Conservation (phyloP, 2,113 vertebrate genomes). For the Mungos mungo region DNA sequence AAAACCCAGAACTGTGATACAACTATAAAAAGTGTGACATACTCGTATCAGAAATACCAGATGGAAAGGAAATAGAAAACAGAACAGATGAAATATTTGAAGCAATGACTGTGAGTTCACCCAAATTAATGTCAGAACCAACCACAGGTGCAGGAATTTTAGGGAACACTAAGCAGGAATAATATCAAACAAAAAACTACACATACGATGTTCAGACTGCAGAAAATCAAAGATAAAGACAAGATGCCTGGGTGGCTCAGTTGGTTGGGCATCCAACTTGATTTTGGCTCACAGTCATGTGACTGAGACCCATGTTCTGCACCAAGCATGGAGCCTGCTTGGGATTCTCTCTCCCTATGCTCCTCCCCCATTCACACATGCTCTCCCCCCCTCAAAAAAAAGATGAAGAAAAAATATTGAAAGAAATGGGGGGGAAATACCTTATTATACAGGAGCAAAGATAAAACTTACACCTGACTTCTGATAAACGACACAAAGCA, state of each 20-base stretch:
- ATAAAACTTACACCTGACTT: not conserved
- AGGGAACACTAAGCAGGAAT: not conserved
- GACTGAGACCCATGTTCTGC: too few relatives aligned
- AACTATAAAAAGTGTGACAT: not conserved
- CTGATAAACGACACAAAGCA: not conserved
- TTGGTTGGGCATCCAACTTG: too few relatives aligned
- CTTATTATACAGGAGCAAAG: not conserved
- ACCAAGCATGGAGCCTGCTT: too few relatives aligned
- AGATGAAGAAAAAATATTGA: not conserved
- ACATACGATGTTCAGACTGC: not conserved
- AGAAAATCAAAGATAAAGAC: not conserved
- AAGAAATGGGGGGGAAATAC: not conserved
- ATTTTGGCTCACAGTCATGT: too few relatives aligned
- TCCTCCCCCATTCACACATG: too few relatives aligned
- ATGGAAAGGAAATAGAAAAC: not conserved
- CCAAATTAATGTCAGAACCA: not conserved
- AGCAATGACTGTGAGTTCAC: not conserved
- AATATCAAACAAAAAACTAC: not conserved
- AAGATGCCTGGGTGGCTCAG: too few relatives aligned
- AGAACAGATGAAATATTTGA: not conserved
- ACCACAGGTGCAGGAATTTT: not conserved
- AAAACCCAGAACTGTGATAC: not conserved
- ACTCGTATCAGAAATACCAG: not conserved
- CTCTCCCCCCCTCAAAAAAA: too few relatives aligned
- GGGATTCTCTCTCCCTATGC: too few relatives aligned